Evolutionary conservation across 2,888 invertebrate genomes (phyloP).

Genomic region (Ennomos erosarius): DNA sequence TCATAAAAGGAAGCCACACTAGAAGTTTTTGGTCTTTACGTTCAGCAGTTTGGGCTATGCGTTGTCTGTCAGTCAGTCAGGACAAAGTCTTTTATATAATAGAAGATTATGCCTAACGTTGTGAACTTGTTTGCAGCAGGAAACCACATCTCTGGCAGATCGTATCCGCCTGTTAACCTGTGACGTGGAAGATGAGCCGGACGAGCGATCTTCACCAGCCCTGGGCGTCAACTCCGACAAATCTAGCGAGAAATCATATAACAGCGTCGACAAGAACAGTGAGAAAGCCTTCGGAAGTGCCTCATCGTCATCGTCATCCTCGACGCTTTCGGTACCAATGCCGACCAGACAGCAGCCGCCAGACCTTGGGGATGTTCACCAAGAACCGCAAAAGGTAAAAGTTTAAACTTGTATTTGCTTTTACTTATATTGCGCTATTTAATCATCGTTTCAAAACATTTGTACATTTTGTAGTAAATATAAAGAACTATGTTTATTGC

Average conservation of each 20-base stretch:
- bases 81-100: too few species aligned
- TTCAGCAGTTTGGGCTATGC: too few species aligned
- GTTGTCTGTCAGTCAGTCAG: too few species aligned
- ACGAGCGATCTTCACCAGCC: conserved; percentile 86
- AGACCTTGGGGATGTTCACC: conserved; percentile 74
- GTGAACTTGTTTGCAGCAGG: conserved; percentile 61
- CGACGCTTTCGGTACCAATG: conserved; percentile 65
- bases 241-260: conserved; percentile 77
- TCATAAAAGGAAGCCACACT: too few species aligned
- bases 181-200: conserved; percentile 90
- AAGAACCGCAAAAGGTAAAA: conserved; percentile 71
- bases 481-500: too few species aligned
- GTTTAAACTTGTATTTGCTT: background rate
- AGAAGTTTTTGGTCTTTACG: too few species aligned
- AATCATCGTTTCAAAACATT: too few species aligned
- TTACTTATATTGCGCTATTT: background rate
- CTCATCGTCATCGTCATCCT: conserved; percentile 77
- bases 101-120: conserved; percentile 10
- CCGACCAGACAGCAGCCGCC: conserved; percentile 70
- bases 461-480: too few species aligned
- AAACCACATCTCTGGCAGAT: conserved; percentile 93
- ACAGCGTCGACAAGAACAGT: conserved; percentile 85
- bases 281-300: conserved; percentile 85
- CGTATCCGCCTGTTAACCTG: conserved; percentile 94
- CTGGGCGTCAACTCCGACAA: conserved; percentile 86